phyloP scores from a whole-genome alignment of 1,140 invertebrate genomes.

The Meloidogyne floridensis region DNA sequence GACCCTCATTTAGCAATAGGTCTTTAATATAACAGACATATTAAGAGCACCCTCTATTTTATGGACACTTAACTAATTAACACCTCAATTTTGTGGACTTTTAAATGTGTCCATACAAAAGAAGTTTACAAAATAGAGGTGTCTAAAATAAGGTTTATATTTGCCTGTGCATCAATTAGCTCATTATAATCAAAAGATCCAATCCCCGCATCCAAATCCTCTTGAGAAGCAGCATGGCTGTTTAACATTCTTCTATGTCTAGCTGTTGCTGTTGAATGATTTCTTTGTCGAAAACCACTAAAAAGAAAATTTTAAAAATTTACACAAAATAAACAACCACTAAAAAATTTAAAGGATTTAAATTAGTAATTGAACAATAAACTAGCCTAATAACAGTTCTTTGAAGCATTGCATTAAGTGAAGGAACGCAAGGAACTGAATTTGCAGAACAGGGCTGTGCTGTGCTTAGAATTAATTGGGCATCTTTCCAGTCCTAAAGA shows the following conservation, averaged over 20 bases:
- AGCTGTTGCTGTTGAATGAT: conserved; percentile 29
- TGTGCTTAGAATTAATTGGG: conserved; percentile 67
- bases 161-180: conserved; percentile 59
- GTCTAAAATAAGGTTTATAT: not conserved
- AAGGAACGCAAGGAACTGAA: conserved; percentile 62
- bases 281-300: conserved; percentile 37
- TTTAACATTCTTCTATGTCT: conserved; percentile 13
- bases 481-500: conserved; percentile 66
- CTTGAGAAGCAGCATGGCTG: conserved; percentile 45
- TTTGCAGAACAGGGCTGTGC: conserved; percentile 67
- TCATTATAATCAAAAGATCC: conserved; percentile 65
- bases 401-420: conserved; percentile 48
- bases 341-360: too few species aligned
- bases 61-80: not conserved
- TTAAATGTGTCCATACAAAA: too few species aligned
- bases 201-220: conserved; percentile 61
- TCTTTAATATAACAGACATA: too few species aligned
- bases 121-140: too few species aligned
- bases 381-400: conserved; percentile 14
- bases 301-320: not conserved
- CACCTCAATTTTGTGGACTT: too few species aligned
- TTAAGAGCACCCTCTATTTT: not conserved
- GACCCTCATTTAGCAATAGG: not conserved
- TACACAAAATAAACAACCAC: not conserved
- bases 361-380: too few species aligned